Evolutionary conservation across 2,888 invertebrate genomes (phyloP), one percentile per base, ranked within the genome.

Genomic region (Dendrolimus houi): DNA sequence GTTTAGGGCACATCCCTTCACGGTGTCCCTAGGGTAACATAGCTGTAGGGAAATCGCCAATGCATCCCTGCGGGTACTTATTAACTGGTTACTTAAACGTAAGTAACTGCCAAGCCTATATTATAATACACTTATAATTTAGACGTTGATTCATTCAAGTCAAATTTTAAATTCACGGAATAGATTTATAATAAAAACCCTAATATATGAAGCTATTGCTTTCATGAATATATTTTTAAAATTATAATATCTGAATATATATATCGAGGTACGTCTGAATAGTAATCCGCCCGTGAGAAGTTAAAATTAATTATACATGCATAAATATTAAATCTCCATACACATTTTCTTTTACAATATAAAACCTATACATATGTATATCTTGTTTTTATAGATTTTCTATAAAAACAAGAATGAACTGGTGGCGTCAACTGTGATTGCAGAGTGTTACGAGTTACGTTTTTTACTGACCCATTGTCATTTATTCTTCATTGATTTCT

Each of bases 1-100:
- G 64, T 67, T 61, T 66, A 73, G 87, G 87, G 83, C 65, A 70
- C 80, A 80, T 80, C 86, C 86, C 83, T 79, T 70, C 69, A 62
- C 62, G 64, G 57, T 64, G 64, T 74, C 77, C 78, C 72, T 60
- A 59, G 57, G 64, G 68, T 63, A 64, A 55, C 60, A 57, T 57
- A 57, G 60, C 68, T 67, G 71, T 47, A 68, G 66, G 58, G 66
- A 66, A 65, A 61, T 66, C 63, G 64, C 59, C 61, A 64, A 66
- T 62, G 66, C 64, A 66, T 74, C 83, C 83, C 66, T 77, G 77
- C 83, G 83, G 85, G 83, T 72, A 75, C 66, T 71, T 78, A 84
- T 83, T 80, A 71, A 63, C 71, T 69, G 70, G 74, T 82, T 79
- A 12, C 47, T 47, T 47, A 47, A 47, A 12, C 12, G 9, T 47